Evolutionary conservation across 37 sponge, comb jelly and placozoan species (phyloP).

Genomic region (Tethya wilhelma): DNA sequence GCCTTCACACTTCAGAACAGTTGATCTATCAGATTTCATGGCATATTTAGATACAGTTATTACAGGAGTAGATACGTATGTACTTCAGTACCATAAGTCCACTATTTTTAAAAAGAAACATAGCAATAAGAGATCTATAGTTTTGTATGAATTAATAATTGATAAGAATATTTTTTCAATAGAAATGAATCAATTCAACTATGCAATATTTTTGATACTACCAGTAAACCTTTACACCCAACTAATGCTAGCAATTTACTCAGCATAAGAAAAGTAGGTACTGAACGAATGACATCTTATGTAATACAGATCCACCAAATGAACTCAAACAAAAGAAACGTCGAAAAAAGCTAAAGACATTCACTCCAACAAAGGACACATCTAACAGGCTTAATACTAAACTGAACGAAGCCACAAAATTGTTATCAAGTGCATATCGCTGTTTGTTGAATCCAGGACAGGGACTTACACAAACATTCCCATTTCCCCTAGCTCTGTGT

Average conservation of each 20-base stretch:
- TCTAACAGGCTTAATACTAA: not conserved
- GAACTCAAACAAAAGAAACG: not conserved
- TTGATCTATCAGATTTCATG: constrained; percentile 18
- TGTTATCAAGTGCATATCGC: constrained; percentile 5
- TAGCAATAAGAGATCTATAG: not conserved
- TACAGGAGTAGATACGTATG: not conserved
- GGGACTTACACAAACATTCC: not conserved
- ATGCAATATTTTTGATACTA: not conserved
- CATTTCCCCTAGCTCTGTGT: constrained; percentile 4
- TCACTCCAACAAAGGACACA: not conserved
- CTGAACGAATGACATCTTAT: not conserved
- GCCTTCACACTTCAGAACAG: constrained; percentile 7
- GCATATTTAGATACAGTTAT: constrained; percentile 6
- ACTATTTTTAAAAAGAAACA: not conserved
- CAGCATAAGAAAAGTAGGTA: not conserved
- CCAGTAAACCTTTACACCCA: not conserved
- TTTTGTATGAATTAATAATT: not conserved
- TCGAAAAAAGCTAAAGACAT: not conserved
- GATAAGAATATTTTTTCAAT: no score
- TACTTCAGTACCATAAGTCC: not conserved
- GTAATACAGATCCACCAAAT: not conserved
- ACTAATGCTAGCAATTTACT: not conserved
- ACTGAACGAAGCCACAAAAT: not conserved
- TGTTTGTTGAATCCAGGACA: not conserved
- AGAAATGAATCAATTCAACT: no score